A percentile compares a stretch with the other conserved stretches of the same genome.
These are phyloP conservation scores for Drosophila parthenogenetica DNA, from an alignment of 2,888 invertebrate genomes.

Conservation along the genomic window DNA sequence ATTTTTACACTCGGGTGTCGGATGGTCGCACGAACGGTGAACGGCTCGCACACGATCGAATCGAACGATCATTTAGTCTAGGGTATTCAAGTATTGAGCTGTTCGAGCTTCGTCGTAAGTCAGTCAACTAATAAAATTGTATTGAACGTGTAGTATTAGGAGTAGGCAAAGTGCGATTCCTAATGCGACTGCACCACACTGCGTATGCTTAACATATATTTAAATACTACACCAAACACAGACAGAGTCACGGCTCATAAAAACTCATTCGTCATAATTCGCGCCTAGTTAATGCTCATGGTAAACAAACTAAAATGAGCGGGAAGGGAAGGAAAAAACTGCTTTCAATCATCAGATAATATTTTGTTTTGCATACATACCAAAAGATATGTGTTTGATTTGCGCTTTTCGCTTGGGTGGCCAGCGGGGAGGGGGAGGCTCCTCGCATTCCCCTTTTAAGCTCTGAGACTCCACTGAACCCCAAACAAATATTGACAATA, in stretches of 20 bases:
- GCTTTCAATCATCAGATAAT: slow-evolving; percentile 68
- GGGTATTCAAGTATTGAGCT: slow-evolving; percentile 59
- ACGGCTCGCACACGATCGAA: slow-evolving; percentile 52
- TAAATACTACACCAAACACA: slow-evolving; percentile 14
- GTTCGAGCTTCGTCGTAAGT: slow-evolving; percentile 53
- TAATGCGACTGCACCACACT: slow-evolving; percentile 40
- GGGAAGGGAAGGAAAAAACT: slow-evolving; percentile 28
- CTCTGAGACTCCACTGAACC: background rate
- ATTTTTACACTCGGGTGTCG: slow-evolving; percentile 25
- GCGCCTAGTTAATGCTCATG: slow-evolving; percentile 54
- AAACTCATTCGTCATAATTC: slow-evolving; percentile 69
- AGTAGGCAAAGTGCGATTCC: slow-evolving; percentile 11
- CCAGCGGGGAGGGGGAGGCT: background rate
- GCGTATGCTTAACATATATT: slow-evolving; percentile 62
- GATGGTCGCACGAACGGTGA: slow-evolving; percentile 46
- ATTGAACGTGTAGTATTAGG: slow-evolving; percentile 42
- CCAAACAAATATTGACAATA: slow-evolving; percentile 56
- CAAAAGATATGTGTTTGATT: slow-evolving; percentile 23
- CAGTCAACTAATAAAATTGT: slow-evolving; percentile 44
- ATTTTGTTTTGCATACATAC: slow-evolving; percentile 70
- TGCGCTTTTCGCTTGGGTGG: background rate
- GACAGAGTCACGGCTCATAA: slow-evolving; percentile 7
- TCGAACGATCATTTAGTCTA: slow-evolving; percentile 55
- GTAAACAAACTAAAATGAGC: slow-evolving; percentile 40
- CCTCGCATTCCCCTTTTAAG: background rate